Evolutionary conservation across 2,888 invertebrate genomes (phyloP).

Genomic region (Tetranychus piercei): DNA sequence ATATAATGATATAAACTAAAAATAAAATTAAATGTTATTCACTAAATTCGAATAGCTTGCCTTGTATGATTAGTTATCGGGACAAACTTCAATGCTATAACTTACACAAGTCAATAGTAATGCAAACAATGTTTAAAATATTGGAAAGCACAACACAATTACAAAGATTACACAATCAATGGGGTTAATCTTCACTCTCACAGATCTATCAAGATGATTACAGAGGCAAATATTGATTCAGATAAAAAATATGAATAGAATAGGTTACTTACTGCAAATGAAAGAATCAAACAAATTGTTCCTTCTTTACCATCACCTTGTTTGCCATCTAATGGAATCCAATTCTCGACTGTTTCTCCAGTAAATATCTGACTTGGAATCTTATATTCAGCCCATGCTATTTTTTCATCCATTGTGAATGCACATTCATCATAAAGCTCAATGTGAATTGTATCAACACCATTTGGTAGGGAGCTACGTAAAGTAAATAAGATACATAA

Average conservation of each 20-base stretch:
- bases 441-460: slow-evolving; percentile 67
- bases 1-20: no score
- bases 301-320: slow-evolving; percentile 88
- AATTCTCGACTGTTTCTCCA: slow-evolving; percentile 81
- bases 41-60: no score
- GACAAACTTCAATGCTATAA: no score
- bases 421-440: slow-evolving; percentile 95
- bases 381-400: slow-evolving; percentile 78
- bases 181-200: no score
- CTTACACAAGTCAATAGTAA: neutral
- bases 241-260: no score
- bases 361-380: slow-evolving; percentile 61
- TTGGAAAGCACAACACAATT: no score
- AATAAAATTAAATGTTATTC: no score
- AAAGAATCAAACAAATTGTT: slow-evolving; percentile 59
- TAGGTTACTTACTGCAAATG: slow-evolving; percentile 17
- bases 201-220: no score
- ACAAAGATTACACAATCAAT: no score
- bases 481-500: no score
- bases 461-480: slow-evolving; percentile 58
- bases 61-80: no score
- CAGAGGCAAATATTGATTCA: no score
- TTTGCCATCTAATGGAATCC: slow-evolving; percentile 80
- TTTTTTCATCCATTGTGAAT: slow-evolving; percentile 82
- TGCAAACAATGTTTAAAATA: neutral